Conservation (phyloP, 2,797 vertebrate species). For the Schizopygopsis pylzovi region DNA sequence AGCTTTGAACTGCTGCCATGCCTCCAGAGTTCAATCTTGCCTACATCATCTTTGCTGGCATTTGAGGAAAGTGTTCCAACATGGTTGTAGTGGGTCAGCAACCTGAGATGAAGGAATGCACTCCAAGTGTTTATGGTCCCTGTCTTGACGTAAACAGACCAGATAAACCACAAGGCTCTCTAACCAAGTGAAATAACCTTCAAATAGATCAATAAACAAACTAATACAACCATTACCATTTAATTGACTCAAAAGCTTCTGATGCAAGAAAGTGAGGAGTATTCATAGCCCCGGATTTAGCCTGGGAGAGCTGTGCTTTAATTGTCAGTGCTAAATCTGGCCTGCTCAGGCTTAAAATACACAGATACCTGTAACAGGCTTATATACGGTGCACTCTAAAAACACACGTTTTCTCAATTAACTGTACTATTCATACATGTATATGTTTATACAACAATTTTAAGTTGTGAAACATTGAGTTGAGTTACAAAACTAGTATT, state of each 20-base stretch:
- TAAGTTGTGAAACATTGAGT: background rate
- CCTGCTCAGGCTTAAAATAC: conserved; percentile 48
- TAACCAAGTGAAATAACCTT: background rate
- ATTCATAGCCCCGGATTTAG: conserved; percentile 15
- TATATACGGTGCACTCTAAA: background rate
- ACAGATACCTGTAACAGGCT: conserved; percentile 41
- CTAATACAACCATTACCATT: background rate
- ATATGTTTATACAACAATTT: background rate
- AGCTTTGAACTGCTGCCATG: conserved; percentile 68
- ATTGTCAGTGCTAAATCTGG: conserved; percentile 40
- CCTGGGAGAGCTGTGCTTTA: conserved; percentile 30
- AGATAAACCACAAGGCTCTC: conserved; percentile 6
- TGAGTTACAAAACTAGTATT: background rate
- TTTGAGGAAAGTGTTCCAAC: conserved; percentile 8
- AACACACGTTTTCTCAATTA: background rate
- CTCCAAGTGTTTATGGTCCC: conserved; percentile 6
- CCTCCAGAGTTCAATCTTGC: conserved; percentile 10
- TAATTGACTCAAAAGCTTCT: conserved; percentile 13
- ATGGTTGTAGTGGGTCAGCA: conserved; percentile 6
- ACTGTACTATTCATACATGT: background rate
- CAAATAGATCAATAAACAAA: background rate
- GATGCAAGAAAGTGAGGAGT: conserved; percentile 48
- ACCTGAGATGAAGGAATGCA: background rate
- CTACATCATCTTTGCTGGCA: conserved; percentile 27
- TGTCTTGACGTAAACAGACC: conserved; percentile 21